A percentile compares a stretch with the other conserved stretches of the same genome.
These are phyloP conservation scores for Electrophaes corylata DNA, from an alignment of 2,888 invertebrate species.

Conservation along the genomic window DNA sequence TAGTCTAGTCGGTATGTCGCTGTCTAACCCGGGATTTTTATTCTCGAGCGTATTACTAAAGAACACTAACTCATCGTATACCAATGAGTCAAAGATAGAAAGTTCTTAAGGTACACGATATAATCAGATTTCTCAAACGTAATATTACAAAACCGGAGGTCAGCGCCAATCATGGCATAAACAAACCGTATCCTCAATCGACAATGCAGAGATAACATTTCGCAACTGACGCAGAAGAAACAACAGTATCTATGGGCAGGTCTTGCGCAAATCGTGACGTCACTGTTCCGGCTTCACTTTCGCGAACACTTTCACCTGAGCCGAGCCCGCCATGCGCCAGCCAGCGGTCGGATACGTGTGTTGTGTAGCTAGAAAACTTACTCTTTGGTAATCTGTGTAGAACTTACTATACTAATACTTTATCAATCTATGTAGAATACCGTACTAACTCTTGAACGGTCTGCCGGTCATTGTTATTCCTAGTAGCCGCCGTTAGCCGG, in stretches of 20 bases:
- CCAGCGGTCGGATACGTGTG: conserved; percentile 46
- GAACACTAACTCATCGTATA: not conserved
- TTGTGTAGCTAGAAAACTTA: conserved; percentile 15
- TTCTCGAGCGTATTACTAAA: too few species aligned
- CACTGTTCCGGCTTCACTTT: conserved; percentile 83
- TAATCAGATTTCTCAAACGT: conserved; percentile 34
- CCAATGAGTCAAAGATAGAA: conserved; percentile 9
- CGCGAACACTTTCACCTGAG: conserved; percentile 80
- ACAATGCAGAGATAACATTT: conserved; percentile 70
- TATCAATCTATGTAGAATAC: conserved; percentile 11
- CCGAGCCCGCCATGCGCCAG: conserved; percentile 53
- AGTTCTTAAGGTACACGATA: conserved; percentile 23
- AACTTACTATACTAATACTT: conserved; percentile 13
- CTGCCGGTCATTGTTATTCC: conserved; percentile 58
- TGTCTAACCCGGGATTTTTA: too few species aligned
- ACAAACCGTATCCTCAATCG: conserved; percentile 54
- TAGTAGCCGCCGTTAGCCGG: conserved; percentile 50
- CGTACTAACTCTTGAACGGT: conserved; percentile 17
- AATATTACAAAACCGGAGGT: conserved; percentile 35
- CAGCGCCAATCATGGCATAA: conserved; percentile 32
- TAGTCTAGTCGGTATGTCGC: too few species aligned
- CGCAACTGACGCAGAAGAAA: conserved; percentile 55
- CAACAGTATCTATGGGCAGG: conserved; percentile 44
- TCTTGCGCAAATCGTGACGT: conserved; percentile 82
- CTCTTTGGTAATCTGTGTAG: conserved; percentile 17